Base-by-base conservation (phyloP, 2,888 invertebrate species). In the Pasiphila rectangulata region DNA sequence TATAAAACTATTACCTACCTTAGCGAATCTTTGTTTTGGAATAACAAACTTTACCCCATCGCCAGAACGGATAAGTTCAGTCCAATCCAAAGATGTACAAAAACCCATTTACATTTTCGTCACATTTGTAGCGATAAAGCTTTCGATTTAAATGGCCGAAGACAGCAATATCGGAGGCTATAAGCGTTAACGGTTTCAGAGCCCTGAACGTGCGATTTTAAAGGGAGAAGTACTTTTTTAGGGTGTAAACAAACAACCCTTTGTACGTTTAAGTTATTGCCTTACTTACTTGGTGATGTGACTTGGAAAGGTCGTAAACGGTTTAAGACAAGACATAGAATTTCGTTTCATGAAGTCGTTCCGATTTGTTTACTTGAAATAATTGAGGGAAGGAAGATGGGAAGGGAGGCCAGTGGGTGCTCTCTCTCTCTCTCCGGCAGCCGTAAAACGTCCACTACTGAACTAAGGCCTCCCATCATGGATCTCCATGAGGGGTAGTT, bases 121-220 rank as follows among this genome's bases (percentile, higher is more conserved):
- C 77, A 77, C 77, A 80, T 80, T 79, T 73, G 72, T 70, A 71
- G 70, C 70, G 67, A 76, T 80, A 82, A 79, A 81, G 67, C 64
- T 70, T 69, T 60, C 67, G 60, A 72, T 77, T 72, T 78, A 72
- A 79, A 77, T 67, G 72, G 67, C 71, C 69, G 61, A 67, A 75
- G 73, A 70, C 69, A 69, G 71, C 69, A 68, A 72, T 79, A 75
- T 67, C 61, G 64, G 66, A 57, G 64, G 75, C 73, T 69, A 9
- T 17, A 17, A 29, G n/a, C 16, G n/a, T 81, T 72, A 65, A 72
- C 64, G 62, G 64, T 63, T 61, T 65, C 59, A 59, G 49, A 68
- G 67, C 71, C 61, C 63, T 63, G 68, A 71, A 67, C 66, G 63
- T 61, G 65, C 63, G 63, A 64, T 64, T 69, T 67, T 67, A 68